phyloP scores from a whole-genome alignment of 2,888 invertebrate species.

The Phaedon cochleariae region DNA sequence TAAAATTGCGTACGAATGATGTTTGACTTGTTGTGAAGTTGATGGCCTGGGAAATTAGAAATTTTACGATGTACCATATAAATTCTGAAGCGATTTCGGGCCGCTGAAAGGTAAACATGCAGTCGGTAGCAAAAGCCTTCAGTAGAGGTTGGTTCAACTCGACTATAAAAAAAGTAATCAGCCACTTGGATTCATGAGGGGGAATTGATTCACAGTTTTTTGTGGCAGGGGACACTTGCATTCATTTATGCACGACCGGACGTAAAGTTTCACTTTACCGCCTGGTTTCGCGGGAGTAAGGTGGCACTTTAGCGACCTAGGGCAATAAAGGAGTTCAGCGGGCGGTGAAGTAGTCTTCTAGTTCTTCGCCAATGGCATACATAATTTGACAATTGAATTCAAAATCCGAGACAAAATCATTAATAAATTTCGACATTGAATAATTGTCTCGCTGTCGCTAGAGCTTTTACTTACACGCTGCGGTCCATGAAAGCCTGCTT shows the following conservation, averaged over 20 bases:
- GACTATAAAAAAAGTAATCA: neutral
- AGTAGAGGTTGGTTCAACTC: neutral
- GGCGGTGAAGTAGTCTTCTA: too few relatives aligned
- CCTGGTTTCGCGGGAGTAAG: too few relatives aligned
- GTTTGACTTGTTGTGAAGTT: slow-evolving; percentile 53
- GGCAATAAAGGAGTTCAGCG: too few relatives aligned
- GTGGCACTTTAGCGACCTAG: too few relatives aligned
- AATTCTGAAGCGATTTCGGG: slow-evolving; percentile 27
- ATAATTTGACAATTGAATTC: too few relatives aligned
- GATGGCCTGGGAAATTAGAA: slow-evolving; percentile 54
- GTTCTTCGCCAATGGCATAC: too few relatives aligned
- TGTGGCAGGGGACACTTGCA: neutral
- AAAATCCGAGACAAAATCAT: too few relatives aligned
- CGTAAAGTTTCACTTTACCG: too few relatives aligned
- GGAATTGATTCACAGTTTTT: neutral
- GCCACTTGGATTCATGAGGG: neutral
- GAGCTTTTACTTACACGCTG: too few relatives aligned
- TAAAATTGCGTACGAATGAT: slow-evolving; percentile 51
- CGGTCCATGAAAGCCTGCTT: too few relatives aligned
- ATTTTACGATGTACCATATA: slow-evolving; percentile 48
- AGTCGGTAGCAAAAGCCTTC: neutral
- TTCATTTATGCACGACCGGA: neutral
- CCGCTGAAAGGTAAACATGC: slow-evolving; percentile 28
- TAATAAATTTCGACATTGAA: too few relatives aligned
- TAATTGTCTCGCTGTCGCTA: too few relatives aligned